Evolutionary conservation across 2,797 vertebrate species (phyloP), one percentile per base, ranked within the genome.

Genomic region (Basileuterus tristriatus): DNA sequence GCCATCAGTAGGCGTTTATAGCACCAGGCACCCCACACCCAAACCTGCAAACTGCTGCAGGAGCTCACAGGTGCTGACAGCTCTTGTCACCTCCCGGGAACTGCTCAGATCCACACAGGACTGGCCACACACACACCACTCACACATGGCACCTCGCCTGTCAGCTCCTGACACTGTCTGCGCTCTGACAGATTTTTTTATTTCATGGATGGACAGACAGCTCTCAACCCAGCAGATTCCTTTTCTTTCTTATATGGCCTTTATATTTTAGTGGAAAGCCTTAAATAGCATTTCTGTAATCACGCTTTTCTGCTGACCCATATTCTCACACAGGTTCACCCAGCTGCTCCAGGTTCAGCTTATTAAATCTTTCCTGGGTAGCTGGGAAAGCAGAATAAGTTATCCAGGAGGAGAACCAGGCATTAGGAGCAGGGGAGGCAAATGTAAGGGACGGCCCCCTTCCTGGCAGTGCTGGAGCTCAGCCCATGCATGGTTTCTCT

Each of bases 231-330:
- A 4, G 8, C 17, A 59, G 62, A 80, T 37, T 77, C 23, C 11
- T 49, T 67, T 30, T 41, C 69, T 86, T 86, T 90, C 70, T 74
- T 85, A 47, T 15, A 11, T 1, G 1, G 67, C 65, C 47, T 83
- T 78, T 63, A 11, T 41, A 80, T 87, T 93, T 77, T 44, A 82
- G 63, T 29, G 70, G 71, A 76, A 83, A 1, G 8, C 67, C 63
- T 88, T 75, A 93, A 94, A 92, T 65, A 91, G 77, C 37, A 65
- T 63, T 62, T 76, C 83, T 77, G 30, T 68, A 82, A 87, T 67
- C 49, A 46, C n/a, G 60, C 20, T 87, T 93, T 87, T 90, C 70
- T 87, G 83, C 59, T 95, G 93, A 93, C 85, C 93, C 83, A 90
- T 75, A 94, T 94, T 96, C 59, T 58, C 78, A 79, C 52, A 49